phyloP scores from a whole-genome alignment of 2,888 invertebrate genomes.

The Notodonta ziczac region DNA sequence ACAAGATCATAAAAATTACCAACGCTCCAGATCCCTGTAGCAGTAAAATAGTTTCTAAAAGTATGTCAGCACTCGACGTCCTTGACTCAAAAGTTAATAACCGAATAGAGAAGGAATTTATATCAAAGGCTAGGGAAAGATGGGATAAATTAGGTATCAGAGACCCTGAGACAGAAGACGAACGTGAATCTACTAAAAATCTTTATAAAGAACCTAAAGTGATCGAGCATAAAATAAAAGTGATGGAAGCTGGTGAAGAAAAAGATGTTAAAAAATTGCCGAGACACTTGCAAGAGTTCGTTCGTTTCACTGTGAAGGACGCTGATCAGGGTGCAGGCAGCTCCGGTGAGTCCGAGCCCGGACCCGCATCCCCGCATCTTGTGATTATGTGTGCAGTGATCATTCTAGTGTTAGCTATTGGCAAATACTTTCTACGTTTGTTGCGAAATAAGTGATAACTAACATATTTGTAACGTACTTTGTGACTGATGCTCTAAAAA shows the following conservation, averaged over 20 bases:
- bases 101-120: conserved; percentile 90
- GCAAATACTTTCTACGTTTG: conserved; percentile 70
- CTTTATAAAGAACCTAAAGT: conserved; percentile 73
- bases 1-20: conserved; percentile 92
- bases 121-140: conserved; percentile 89
- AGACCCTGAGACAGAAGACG: conserved; percentile 87
- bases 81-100: conserved; percentile 75
- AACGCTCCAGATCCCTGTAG: conserved; percentile 68
- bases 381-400: conserved; percentile 80
- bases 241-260: conserved; percentile 87
- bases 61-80: conserved; percentile 63
- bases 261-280: conserved; percentile 88
- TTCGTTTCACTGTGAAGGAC: conserved; percentile 85
- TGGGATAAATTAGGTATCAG: conserved; percentile 88
- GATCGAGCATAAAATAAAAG: conserved; percentile 82
- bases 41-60: conserved; percentile 60
- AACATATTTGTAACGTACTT: conserved; percentile 35
- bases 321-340: conserved; percentile 82
- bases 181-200: conserved; percentile 66
- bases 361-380: conserved; percentile 77
- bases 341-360: conserved; percentile 75
- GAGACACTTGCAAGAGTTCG: conserved; percentile 91
- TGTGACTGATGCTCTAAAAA: conserved; percentile 44
- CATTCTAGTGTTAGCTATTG: conserved; percentile 73
- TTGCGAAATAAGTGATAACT: conserved; percentile 66